These are phyloP conservation scores for rat (Rattus norvegicus) DNA, from an alignment of 2,113 vertebrate genomes.

Conservation along the genomic window DNA sequence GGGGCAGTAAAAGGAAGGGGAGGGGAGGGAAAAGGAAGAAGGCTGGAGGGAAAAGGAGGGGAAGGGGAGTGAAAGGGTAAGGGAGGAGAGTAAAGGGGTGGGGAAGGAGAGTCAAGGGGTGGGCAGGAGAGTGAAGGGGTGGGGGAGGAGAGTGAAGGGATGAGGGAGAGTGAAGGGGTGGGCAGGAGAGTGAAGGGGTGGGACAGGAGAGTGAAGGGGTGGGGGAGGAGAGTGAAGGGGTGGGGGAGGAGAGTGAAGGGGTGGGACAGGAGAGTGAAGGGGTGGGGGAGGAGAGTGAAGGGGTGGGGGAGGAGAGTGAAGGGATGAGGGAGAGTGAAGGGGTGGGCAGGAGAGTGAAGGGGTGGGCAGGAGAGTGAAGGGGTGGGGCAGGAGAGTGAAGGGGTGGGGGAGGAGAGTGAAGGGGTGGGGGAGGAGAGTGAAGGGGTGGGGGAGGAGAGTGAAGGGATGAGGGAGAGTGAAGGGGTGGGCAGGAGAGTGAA, in stretches of 20 bases:
- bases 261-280: too few relatives aligned
- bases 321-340: too few relatives aligned
- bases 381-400: neutral
- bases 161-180: neutral
- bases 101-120: too few relatives aligned
- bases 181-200: neutral
- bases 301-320: neutral
- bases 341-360: too few relatives aligned
- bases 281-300: neutral
- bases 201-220: too few relatives aligned
- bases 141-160: neutral
- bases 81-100: neutral
- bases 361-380: neutral
- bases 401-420: neutral
- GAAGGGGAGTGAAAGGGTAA: neutral
- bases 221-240: too few relatives aligned
- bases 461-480: too few relatives aligned
- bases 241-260: neutral
- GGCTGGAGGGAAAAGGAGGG: too few relatives aligned
- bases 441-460: neutral
- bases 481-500: too few relatives aligned
- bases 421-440: too few relatives aligned
- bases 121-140: too few relatives aligned
- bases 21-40: accelerated
- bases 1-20: neutral